Base-by-base conservation (phyloP, 2,797 vertebrate genomes). In the Gymnodraco acuticeps region DNA sequence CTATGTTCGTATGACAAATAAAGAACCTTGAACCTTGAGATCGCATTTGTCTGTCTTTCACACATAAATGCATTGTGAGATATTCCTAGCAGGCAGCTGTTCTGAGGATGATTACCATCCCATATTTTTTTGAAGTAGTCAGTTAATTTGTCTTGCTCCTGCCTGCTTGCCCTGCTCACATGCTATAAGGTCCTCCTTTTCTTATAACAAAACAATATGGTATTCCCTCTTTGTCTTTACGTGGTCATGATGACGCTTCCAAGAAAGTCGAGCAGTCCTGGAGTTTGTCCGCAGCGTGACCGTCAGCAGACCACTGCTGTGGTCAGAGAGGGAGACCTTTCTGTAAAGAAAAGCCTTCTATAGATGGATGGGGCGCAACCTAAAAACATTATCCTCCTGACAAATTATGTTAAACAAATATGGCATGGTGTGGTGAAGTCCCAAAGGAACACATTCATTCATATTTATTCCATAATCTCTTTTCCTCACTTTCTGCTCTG, bases 361-460 rank as follows among this genome's bases (percentile, higher is more conserved):
- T 64, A 73, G 82, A 92, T 75, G 86, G 81, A 91, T 73, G 75
- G 64, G 77, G 80, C 50, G 65, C 81, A 84, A 76, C 78, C 91
- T 79, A 87, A 83, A 63, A 85, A 87, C 91, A 91, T 87, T 82
- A 82, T 91, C 84, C 87, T 88, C 72, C 58, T 75, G 82, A 91
- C 89, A 91, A 91, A 84, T 88, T 88, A 89, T 79, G 75, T 94
- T 91, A 90, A 90, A 91, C 81, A 94, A 94, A 94, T 70, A 89
- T 27, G 12, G 74, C 31, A 68, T 27, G 23, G 83, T 84, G 87
- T 75, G 84, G 82, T 79, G 72, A 89, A 75, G 79, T 54, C 75
- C 77, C 74, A 77, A 81, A 84, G 84, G 75, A 83, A 76, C 76
- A 74, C 75, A 84, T 88, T 90, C 84, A 89, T 80, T 89, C 72